Percentiles rank a stretch among this genome's conserved stretches.
phyloP scores from a whole-genome alignment of 2,888 invertebrate species.

The Aproaerema taeniolella region DNA sequence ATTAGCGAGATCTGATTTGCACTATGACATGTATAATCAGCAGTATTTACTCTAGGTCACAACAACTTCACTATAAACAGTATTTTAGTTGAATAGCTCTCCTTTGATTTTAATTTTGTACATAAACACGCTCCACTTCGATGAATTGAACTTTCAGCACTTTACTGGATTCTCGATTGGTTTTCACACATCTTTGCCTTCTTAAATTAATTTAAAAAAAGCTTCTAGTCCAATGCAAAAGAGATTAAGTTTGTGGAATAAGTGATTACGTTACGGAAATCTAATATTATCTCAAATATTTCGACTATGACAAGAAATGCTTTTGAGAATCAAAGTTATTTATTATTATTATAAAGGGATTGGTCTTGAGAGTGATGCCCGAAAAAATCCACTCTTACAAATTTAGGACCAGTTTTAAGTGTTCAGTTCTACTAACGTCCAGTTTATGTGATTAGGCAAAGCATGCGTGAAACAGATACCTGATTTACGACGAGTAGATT shows the following conservation, averaged over 20 bases:
- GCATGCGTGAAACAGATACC: constrained; percentile 67
- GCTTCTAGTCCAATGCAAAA: constrained; percentile 76
- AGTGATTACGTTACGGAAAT: constrained; percentile 50
- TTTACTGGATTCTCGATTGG: constrained; percentile 54
- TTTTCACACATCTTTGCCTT: constrained; percentile 73
- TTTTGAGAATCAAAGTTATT: constrained; percentile 36
- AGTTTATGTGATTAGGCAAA: constrained; percentile 69
- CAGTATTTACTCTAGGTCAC: constrained; percentile 64
- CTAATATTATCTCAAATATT: constrained; percentile 39
- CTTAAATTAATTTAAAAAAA: constrained; percentile 67
- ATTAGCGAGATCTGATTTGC: constrained; percentile 63
- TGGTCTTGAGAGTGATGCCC: constrained; percentile 42
- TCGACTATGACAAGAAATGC: constrained; percentile 45
- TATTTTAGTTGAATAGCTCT: constrained; percentile 65
- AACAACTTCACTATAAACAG: constrained; percentile 53
- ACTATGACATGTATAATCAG: constrained; percentile 48
- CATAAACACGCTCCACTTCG: constrained; percentile 46
- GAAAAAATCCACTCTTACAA: constrained; percentile 39
- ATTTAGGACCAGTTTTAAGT: constrained; percentile 65
- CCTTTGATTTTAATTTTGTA: constrained; percentile 54
- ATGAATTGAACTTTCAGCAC: constrained; percentile 38
- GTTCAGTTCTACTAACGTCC: constrained; percentile 74
- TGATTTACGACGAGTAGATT: constrained; percentile 44
- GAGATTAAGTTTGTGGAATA: constrained; percentile 70
- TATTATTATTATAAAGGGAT: constrained; percentile 39